Evolutionary conservation across 2,113 vertebrate species (phyloP).

Genomic region (Macrotus californicus): DNA sequence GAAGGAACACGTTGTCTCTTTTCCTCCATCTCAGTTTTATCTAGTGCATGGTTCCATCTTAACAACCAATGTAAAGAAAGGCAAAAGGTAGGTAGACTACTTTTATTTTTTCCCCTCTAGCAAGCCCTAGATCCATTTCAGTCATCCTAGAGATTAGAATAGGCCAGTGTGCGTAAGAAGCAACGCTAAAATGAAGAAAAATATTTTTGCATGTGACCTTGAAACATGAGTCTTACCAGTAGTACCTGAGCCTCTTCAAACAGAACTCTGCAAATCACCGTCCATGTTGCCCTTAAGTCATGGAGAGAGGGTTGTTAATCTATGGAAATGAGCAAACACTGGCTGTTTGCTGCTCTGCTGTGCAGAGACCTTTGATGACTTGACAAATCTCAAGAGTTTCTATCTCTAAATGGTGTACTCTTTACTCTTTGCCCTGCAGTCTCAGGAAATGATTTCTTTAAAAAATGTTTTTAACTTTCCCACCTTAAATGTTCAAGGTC

Average conservation of each 20-base stretch:
- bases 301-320: background rate
- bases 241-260: background rate
- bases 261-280: background rate
- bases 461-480: background rate
- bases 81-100: background rate
- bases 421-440: constrained; percentile 36
- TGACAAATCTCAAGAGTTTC: constrained; percentile 13
- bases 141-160: background rate
- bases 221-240: background rate
- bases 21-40: background rate
- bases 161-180: background rate
- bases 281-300: background rate
- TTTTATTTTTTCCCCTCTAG: background rate
- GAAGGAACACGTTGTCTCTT: background rate
- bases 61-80: background rate
- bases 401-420: constrained; percentile 7
- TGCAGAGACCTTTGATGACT: constrained; percentile 25
- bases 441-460: constrained; percentile 22
- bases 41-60: background rate
- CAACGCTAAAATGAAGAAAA: background rate
- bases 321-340: constrained; percentile 20
- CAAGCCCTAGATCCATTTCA: background rate
- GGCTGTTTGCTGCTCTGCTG: constrained; percentile 14
- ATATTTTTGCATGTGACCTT: constrained; percentile 14
- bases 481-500: background rate